Evolutionary conservation across 2,113 vertebrate genomes (phyloP), one percentile per base, ranked within the genome.

Genomic region (Coptodon rendalli): DNA sequence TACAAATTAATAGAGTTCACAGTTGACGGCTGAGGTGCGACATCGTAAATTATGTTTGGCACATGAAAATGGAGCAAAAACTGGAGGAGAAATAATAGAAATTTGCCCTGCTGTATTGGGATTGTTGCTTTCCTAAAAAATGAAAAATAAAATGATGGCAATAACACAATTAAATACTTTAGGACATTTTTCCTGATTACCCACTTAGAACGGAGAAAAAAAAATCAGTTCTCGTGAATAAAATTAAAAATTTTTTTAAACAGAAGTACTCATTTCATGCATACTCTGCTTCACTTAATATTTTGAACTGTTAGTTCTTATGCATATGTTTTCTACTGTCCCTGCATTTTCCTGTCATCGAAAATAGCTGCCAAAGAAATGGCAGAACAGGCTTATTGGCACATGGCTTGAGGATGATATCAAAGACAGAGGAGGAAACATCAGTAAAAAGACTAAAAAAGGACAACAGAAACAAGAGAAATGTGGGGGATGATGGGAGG

Each of bases 1-100:
- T 53, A 86, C 93, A 95, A 91, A 94, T 92, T 93, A 96, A 95
- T 93, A 94, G 89, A 94, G 93, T 91, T 95, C 93, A 95, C 92
- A 90, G 88, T 84, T 94, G 93, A 94, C 89, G 61, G 89, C 83
- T 73, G 88, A 82, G 89, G 86, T 85, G 50, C 63, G 45, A 90
- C 92, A 91, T 76, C 88, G 17, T 95, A 93, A 93, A 95, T 95
- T 81, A 92, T 88, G 76, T 85, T 78, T 83, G 86, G 73, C 91
- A 90, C 85, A 73, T 86, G 86, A 86, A 93, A 90, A 95, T 84
- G 79, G 79, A 83, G 86, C 22, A 52, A 89, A 81, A 91, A 91
- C 91, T 34, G 45, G 56, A 82, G 85, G 36, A 52, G 86, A 82
- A 81, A 85, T 53, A 63, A 89, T 14, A 78, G 78, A 53, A 87